Percentiles rank a stretch among this genome's conserved stretches.
Evolutionary conservation across 2,797 vertebrate genomes (phyloP).

Genomic region (Gymnoscopelus braueri): DNA sequence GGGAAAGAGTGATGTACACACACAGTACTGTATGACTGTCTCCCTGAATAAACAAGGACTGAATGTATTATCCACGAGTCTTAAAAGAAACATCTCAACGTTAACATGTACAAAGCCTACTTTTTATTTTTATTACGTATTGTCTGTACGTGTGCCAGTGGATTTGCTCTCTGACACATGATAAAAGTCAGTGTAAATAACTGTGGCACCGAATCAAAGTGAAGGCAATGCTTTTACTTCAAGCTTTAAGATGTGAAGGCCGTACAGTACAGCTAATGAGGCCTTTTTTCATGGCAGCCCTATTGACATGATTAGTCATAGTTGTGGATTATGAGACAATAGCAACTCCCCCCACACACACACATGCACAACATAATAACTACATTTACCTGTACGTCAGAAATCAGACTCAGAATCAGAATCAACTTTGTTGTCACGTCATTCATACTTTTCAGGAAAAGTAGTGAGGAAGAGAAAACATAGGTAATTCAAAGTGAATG

Average conservation of each 20-base stretch:
- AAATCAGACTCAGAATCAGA: no score
- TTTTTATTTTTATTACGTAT: background rate
- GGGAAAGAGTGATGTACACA: no score
- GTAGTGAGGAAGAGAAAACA: no score
- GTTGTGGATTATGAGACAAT: no score
- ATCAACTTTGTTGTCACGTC: no score
- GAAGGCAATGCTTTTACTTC: constrained; percentile 62
- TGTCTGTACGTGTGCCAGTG: constrained; percentile 15
- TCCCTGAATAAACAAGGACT: constrained; percentile 9
- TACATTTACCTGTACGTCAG: no score
- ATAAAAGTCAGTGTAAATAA: constrained; percentile 48
- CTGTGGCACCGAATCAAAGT: constrained; percentile 38
- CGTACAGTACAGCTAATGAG: constrained; percentile 1
- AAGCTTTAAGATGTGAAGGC: constrained; percentile 71
- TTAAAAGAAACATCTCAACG: constrained; percentile 53
- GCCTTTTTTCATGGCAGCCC: no score
- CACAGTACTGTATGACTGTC: constrained; percentile 9
- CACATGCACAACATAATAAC: no score
- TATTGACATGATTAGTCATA: no score
- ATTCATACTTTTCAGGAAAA: no score
- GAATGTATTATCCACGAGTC: constrained; percentile 14
- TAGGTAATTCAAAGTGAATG: no score
- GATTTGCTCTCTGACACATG: constrained; percentile 26
- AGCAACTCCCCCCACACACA: no score
- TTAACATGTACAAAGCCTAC: background rate